Evolutionary conservation across 1,140 invertebrate genomes (phyloP), one percentile per base, ranked within the genome.

Genomic region (Lepidotrigona ventralis): DNA sequence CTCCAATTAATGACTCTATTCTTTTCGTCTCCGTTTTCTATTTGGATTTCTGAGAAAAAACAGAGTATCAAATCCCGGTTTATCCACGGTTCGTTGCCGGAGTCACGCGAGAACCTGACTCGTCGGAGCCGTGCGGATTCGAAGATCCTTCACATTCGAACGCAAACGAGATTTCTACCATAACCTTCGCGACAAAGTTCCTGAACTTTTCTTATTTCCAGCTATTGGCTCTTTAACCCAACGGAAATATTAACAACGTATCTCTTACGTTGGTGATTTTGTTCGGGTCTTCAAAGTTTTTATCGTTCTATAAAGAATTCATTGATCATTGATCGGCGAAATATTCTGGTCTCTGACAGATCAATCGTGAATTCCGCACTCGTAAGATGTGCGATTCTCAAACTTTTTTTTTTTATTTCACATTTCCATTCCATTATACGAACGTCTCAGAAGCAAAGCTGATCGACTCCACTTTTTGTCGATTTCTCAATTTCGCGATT

Each of bases 71-170:
- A 73, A 81, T 66, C 60, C 60, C 5, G 19, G 56, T 71, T 79
- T 63, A 51, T 73, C 54, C 68, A 26, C 19, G 11, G 23, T 53
- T 46, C 33, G 79, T 81, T 73, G 26, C 29, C 53, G 5, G 3
- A 68, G 33, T 76, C 74, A 29, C 39, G 53, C 64, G 64, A 58
- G 17, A 33, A 33, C 14, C 54, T 46, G 60, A 81, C 73, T 74
- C 12, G 21, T 69, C 76, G 23, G 17, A 26, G 64, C 8, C 63
- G 23, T 21, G 60, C 23, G 58, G 51, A 73, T 33, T 53, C 60
- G 23, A 56, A 56, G 54, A 69, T 17, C 73, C 73, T 69, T 8
- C 69, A 76, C 53, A 73, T 77, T 69, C 64, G 51, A 12, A n/a
- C 19, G 4, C n/a, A 15, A 70, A 53, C 74, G 39, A 70, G 54